Base-by-base conservation (phyloP, 2,888 invertebrate species). In the Drosophila hawaiiensis region DNA sequence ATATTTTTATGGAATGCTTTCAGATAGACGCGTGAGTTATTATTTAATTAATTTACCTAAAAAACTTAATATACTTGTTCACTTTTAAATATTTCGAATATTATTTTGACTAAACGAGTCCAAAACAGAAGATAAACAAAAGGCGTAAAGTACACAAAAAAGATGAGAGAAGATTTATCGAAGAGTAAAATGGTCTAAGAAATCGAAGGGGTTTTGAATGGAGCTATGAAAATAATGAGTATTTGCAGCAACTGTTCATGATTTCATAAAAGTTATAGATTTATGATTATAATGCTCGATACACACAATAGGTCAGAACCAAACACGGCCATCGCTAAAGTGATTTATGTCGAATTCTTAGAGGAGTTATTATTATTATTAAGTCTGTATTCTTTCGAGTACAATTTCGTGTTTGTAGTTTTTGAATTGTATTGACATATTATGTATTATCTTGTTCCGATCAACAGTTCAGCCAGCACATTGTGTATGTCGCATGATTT, bases 401-500 rank as follows among this genome's bases (percentile, higher is more conserved):
- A 16, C 1, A 47, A 47, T 25, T 47, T 47, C 14, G 2, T 47
- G 22, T 16, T 47, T 16, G 22, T 16, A 25, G 4, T 16, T 31
- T 12, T 52, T 52, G 29, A 12, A 31, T n/a, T 31, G 22, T 22
- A 14, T 7, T 33, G 1, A 47, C 31, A 43, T 58, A 25, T 59
- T 22, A 16, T 25, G 25, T 47, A 47, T 25, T 47, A 14, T 37
- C 37, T 49, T 49, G 25, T n/a, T 49, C 19, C n/a, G 5, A 10
- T 10, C 28, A 39, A 50, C 35, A 61, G 37, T 22, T 37, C 29
- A 33, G 19, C 25, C 4, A 22, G 29, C 53, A 37, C 50, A 25
- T 39, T 47, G 43, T 43, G n/a, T 59, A 25, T 59, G 47, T 59
- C 33, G 9, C 19, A 37, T 39, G 39, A 53, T 52, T 29, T 29